These are phyloP conservation scores for Anagyrus pseudococci DNA, from an alignment of 2,888 invertebrate species.

Conservation along the genomic window DNA sequence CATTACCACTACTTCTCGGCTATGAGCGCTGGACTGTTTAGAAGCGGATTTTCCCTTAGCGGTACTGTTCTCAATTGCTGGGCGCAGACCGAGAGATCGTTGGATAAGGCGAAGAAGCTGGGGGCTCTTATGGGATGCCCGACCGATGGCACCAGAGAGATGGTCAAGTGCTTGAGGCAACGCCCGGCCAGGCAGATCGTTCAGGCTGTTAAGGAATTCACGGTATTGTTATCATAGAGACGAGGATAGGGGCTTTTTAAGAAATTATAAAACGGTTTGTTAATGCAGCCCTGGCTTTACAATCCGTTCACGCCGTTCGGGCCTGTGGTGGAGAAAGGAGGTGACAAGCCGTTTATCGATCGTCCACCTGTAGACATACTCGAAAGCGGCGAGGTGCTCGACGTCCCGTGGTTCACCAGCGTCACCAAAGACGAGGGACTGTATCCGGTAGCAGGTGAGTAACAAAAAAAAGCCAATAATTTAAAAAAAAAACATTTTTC, in stretches of 20 bases:
- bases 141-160: not conserved
- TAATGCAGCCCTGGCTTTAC: constrained; percentile 67
- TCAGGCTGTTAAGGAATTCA: not conserved
- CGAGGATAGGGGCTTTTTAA: not conserved
- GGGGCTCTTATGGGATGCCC: not conserved
- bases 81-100: constrained; percentile 62
- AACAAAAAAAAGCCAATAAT: not conserved
- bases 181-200: not conserved
- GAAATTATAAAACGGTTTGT: no score
- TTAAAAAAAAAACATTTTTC: not conserved
- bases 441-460: constrained; percentile 71
- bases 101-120: not conserved
- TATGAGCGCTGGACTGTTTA: not conserved
- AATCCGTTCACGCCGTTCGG: constrained; percentile 77
- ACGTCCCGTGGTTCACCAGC: constrained; percentile 73
- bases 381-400: constrained; percentile 65
- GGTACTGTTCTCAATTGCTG: constrained; percentile 70
- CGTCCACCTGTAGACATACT: constrained; percentile 71
- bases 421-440: constrained; percentile 74
- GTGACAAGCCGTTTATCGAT: constrained; percentile 69
- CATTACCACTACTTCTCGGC: constrained; percentile 57
- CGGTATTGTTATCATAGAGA: not conserved
- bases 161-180: not conserved
- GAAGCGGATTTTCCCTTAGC: constrained; percentile 69
- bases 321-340: constrained; percentile 70